phyloP scores from a whole-genome alignment of 2,888 invertebrate genomes.

The Hypomecis punctinalis region DNA sequence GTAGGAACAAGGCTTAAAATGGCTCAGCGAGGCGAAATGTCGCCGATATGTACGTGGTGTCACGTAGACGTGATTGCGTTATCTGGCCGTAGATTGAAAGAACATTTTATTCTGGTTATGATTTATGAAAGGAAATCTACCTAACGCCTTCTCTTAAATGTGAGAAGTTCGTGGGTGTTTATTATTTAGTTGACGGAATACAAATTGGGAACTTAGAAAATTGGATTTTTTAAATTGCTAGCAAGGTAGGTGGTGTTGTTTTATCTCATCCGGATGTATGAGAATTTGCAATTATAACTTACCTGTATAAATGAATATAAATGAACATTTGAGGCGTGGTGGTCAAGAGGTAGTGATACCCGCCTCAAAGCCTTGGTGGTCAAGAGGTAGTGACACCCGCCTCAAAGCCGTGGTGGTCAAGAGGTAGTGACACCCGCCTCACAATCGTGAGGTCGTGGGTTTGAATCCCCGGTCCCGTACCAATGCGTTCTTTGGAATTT shows the following conservation, averaged over 20 bases:
- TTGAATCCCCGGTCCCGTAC: no score
- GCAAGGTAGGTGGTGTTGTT: neutral
- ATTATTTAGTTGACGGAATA: constrained; percentile 6
- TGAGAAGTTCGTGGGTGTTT: constrained; percentile 32
- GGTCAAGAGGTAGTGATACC: no score
- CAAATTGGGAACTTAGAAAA: neutral
- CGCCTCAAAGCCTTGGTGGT: no score
- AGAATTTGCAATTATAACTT: no score
- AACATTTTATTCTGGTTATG: constrained; percentile 38
- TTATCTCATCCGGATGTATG: neutral
- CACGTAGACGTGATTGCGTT: constrained; percentile 40
- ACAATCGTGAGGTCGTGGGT: no score
- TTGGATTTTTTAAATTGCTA: neutral
- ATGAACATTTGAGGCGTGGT: no score
- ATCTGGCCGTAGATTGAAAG: constrained; percentile 36
- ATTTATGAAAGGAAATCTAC: constrained; percentile 37
- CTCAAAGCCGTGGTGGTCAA: no score
- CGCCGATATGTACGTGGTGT: constrained; percentile 31
- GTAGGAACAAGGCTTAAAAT: constrained; percentile 18
- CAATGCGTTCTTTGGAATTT: no score
- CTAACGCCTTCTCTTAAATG: constrained; percentile 16
- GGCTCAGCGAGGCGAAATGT: constrained; percentile 17
- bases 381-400: no score
- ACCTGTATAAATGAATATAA: no score
- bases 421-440: no score